Base-by-base conservation (phyloP, 2,797 vertebrate species). In the Ataeniobius toweri region DNA sequence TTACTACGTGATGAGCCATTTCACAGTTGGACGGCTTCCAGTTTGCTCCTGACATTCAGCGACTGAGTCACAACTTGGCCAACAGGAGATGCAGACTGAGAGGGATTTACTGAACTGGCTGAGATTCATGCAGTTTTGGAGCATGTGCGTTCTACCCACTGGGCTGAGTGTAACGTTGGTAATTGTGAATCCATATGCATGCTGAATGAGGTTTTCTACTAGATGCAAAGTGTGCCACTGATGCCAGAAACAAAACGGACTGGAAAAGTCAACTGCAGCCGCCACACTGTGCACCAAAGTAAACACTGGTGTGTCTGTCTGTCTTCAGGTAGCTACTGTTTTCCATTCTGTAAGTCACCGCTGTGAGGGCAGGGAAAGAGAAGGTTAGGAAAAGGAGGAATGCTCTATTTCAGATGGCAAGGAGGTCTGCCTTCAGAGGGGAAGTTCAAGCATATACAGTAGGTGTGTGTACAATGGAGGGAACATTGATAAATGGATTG, bases 21-120 rank as follows among this genome's bases (percentile, higher is more conserved):
- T 82, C 83, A 80, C 78, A 72, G 56, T 77, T 81, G 84, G 76
- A 84, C 39, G 10, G 10, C 28, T 70, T 83, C 68, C 83, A 65
- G 75, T 83, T 83, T 31, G 65, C 18, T 77, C 59, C 77, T 36
- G 71, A 83, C 59, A 75, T 61, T 67, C 61, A 85, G 80, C 78
- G 67, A 46, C 76, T 67, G 77, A 89, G 71, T 86, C 80, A 82
- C 82, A 82, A 41, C 76, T 85, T 79, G 73, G 83, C 76, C 53
- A 16, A n/a, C 10, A 26, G 72, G 46, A n/a, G 20, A 50, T 58
- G 75, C 48, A 48, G 72, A 53, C 41, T 50, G 80, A 77, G 78
- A 18, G 18, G 72, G 84, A 88, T 83, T 74, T 83, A 24, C 39
- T 51, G 14, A 3, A 2, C 75, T 80, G 82, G 69, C 78, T 76